Base-by-base conservation (phyloP, 2,113 vertebrate species). In the Daphoenositta chrysoptera region DNA sequence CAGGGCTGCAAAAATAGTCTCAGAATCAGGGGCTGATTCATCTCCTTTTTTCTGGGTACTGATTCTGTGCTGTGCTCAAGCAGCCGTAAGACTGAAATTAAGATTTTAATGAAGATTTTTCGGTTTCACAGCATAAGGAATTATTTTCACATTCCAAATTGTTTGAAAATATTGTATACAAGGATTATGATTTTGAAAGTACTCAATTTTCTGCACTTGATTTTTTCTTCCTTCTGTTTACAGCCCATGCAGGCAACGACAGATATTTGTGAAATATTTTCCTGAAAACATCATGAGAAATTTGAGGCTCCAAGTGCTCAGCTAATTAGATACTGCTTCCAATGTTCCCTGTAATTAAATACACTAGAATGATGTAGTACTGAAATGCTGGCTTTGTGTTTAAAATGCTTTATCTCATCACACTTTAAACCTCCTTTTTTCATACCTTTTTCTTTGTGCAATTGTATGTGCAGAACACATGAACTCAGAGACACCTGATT, bases 311-410 rank as follows among this genome's bases (percentile, higher is more conserved):
- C 76, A 45, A 71, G 48, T 78, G 56, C 64, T 91, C 40, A 71
- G 51, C 80, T 95, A 86, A 93, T 80, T 57, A 92, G 56, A 81
- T 86, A 68, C 61, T 83, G 61, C 48, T 87, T 89, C 56, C 73
- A 93, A 9, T 65, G 39, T 89, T 94, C 70, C 40, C 35, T 76
- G 72, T 83, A 93, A 93, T 92, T 93, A 95, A 96, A 75, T 71
- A 56, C 28, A 44, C 51, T 35, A 30, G 87, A 65, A 70, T 42
- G 35, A 83, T 63, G 53, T 47, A 70, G 68, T 90, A 22, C 39
- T 90, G 71, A 92, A 86, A 89, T 87, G 64, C 14, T 88, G 13
- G 5, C 31, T 77, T 88, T 27, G 18, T 63, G 13, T 86, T 96
- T 94, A 50, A 85, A 93, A 31, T 47, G 24, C 27, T 73, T 87